phyloP scores from a whole-genome alignment of 2,888 invertebrate species.

The Acronicta psi region DNA sequence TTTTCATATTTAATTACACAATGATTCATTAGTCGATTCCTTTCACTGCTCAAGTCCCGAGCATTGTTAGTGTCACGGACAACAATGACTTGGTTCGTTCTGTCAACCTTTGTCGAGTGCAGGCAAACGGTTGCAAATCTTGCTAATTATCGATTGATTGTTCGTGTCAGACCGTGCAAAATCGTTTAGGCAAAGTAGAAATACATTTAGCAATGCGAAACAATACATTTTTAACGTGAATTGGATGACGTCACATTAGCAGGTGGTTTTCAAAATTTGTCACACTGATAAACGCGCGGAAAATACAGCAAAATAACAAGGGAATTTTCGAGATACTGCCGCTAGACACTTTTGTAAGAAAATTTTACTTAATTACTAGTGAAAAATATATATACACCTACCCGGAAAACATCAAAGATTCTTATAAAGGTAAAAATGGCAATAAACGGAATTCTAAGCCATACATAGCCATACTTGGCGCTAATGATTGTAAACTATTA shows the following conservation, averaged over 20 bases:
- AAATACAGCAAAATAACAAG: slow-evolving; percentile 13
- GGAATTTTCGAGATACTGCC: neutral
- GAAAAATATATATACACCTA: neutral
- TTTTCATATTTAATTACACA: slow-evolving; percentile 79
- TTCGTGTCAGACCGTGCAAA: slow-evolving; percentile 25
- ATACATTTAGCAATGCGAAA: slow-evolving; percentile 21
- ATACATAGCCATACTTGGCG: slow-evolving; percentile 11
- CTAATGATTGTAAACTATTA: slow-evolving; percentile 14
- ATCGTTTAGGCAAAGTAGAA: slow-evolving; percentile 22
- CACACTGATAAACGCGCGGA: slow-evolving; percentile 9
- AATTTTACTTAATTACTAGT: neutral
- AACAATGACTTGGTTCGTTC: slow-evolving; percentile 68
- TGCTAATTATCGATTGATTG: slow-evolving; percentile 40
- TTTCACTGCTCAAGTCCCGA: slow-evolving; percentile 69
- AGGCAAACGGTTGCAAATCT: slow-evolving; percentile 41
- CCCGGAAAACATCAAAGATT: slow-evolving; percentile 21
- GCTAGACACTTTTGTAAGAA: slow-evolving; percentile 3
- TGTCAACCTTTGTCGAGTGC: slow-evolving; percentile 42
- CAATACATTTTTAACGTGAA: slow-evolving; percentile 19
- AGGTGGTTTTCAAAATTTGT: slow-evolving; percentile 14
- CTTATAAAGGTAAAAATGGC: slow-evolving; percentile 19
- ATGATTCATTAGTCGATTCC: slow-evolving; percentile 72
- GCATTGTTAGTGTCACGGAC: slow-evolving; percentile 63
- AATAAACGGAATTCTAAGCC: slow-evolving; percentile 26
- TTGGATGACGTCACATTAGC: slow-evolving; percentile 7